Percentiles rank a stretch among this genome's conserved stretches.
These are phyloP conservation scores for Mellilla xanthometata DNA, from an alignment of 2,888 invertebrate species.

Conservation along the genomic window DNA sequence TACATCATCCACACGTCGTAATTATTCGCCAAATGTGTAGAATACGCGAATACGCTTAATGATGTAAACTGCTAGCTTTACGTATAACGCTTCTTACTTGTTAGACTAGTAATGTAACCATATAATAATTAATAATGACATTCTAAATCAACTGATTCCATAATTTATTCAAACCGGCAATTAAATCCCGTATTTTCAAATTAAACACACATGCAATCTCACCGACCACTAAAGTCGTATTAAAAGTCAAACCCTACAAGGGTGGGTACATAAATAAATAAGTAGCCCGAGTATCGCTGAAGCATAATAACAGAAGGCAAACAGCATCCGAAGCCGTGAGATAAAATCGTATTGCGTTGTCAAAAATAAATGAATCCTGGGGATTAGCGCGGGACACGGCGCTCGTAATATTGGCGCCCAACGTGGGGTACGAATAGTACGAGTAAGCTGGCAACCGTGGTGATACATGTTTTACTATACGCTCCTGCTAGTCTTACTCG, in stretches of 20 bases:
- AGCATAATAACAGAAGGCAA: constrained; percentile 80
- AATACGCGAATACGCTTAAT: too few species aligned
- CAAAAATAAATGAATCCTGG: constrained; percentile 83
- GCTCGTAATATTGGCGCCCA: constrained; percentile 77
- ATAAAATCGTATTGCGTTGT: constrained; percentile 83
- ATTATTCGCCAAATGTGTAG: too few species aligned
- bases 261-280: constrained; percentile 78
- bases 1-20: too few species aligned
- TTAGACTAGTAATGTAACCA: too few species aligned
- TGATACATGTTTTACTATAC: constrained; percentile 31
- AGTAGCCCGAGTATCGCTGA: constrained; percentile 73
- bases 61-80: too few species aligned
- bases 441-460: constrained; percentile 55
- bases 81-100: too few species aligned
- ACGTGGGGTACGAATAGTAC: too few species aligned
- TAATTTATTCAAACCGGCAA: constrained; percentile 19
- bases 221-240: constrained; percentile 65
- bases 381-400: constrained; percentile 79
- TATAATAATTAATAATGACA: too few species aligned
- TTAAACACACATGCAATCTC: constrained; percentile 50
- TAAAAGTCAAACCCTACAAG: constrained; percentile 75
- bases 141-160: neutral
- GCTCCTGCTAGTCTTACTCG: constrained; percentile 32
- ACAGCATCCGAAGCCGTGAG: constrained; percentile 82
- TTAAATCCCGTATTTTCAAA: constrained; percentile 41